Base-by-base conservation (phyloP, 2,113 vertebrate genomes). In the Tragelaphus strepsiceros region DNA sequence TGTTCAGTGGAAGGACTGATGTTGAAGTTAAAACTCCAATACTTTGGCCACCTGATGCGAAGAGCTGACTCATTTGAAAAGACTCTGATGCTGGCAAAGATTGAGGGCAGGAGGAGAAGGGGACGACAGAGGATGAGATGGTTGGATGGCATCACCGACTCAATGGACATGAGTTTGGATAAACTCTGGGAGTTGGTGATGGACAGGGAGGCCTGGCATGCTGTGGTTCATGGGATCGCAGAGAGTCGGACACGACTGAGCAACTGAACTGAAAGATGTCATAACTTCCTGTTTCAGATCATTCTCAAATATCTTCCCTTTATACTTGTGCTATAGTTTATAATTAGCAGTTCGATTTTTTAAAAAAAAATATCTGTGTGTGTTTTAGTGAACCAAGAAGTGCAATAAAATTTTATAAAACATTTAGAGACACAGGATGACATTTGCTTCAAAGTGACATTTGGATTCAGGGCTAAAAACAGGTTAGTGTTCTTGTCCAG, bases 371-470 rank as follows among this genome's bases (percentile, higher is more conserved):
- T 61, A n/a, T 88, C 1, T 26, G 5, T 6, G n/a, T 56, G 3
- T 92, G 3, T 88, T 35, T 84, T 91, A 61, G 30, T 83, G 54
- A 93, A 59, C 19, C 39, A 92, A 90, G 28, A 30, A 71, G 46
- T 84, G 2, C 19, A 56, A 56, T 67, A 71, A 85, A 86, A 83
- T 59, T 94, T 85, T 87, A 67, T 83, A 64, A 77, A n/a, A 39
- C 43, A 53, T 26, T 90, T 90, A 90, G 26, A 56, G n/a, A 71
- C 53, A 77, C 46, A 53, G 62, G 46, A 59, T 93, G n/a, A 88
- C 32, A 81, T 82, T 51, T 89, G 26, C 30, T 95, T 93, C 91
- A 91, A 58, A 88, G 58, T 82, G 15, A 46, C 30, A 58, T 94
- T 88, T 84, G 30, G 28, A 86, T 49, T 88, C 77, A 87, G 43